A percentile compares a stretch with the other conserved stretches of the same genome.
Conservation (phyloP, 2,113 vertebrate genomes). For the Pantherophis guttatus region DNA sequence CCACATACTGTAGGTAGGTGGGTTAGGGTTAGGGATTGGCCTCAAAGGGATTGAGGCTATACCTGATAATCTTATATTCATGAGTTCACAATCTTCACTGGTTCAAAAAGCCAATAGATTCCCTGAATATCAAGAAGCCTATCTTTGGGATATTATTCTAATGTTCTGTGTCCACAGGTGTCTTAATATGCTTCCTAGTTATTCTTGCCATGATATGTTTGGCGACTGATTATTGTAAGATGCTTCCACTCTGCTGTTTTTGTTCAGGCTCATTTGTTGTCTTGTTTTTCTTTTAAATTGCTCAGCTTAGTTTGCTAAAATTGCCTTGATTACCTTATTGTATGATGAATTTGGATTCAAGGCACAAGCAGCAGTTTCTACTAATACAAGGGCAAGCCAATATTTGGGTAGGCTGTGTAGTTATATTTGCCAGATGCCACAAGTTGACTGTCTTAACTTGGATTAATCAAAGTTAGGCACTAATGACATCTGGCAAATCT, state of each 20-base stretch:
- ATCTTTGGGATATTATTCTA: not conserved
- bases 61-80: not conserved
- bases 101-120: not conserved
- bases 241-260: not conserved
- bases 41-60: not conserved
- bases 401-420: not conserved
- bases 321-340: not conserved
- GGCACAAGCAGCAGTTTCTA: not conserved
- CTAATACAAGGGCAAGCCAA: not conserved
- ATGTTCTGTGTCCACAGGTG: not conserved
- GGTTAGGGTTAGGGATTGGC: too few species aligned
- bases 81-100: not conserved
- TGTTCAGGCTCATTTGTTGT: not conserved
- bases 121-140: not conserved
- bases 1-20: not conserved
- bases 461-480: not conserved
- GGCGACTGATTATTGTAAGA: not conserved
- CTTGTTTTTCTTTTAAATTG: not conserved
- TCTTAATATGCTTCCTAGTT: not conserved
- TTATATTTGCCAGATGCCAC: slow-evolving; percentile 9
- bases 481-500: slow-evolving; percentile 10
- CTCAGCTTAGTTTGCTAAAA: not conserved
- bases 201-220: not conserved
- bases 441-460: not conserved
- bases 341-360: not conserved